These are phyloP conservation scores for Colinus virginianus DNA, from an alignment of 2,113 vertebrate genomes.

Conservation along the genomic window DNA sequence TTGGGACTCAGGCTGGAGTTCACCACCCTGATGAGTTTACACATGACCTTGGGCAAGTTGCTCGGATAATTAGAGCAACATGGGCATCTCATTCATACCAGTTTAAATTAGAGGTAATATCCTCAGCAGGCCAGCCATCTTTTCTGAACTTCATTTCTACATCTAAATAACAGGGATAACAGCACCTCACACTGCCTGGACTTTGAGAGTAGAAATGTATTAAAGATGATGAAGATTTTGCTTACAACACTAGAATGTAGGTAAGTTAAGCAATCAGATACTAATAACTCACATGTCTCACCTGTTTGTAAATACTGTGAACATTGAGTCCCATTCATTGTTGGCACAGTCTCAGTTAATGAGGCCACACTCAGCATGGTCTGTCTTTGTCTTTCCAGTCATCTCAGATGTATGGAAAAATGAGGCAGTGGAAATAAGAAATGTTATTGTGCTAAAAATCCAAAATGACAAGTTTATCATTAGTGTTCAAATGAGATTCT, in stretches of 20 bases:
- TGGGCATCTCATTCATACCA: background rate
- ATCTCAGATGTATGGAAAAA: slow-evolving; percentile 38
- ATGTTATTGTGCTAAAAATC: slow-evolving; percentile 50
- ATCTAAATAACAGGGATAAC: background rate
- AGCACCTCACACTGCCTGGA: background rate
- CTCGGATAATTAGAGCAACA: background rate
- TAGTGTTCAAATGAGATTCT: slow-evolving; percentile 53
- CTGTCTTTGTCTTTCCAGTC: slow-evolving; percentile 51
- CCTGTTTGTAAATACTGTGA: slow-evolving; percentile 57
- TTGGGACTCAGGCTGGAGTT: background rate
- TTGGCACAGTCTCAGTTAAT: slow-evolving; percentile 24
- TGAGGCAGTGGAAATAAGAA: slow-evolving; percentile 43
- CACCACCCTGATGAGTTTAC: background rate
- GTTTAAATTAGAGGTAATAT: background rate
- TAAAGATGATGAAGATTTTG: background rate
- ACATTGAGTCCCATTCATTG: slow-evolving; percentile 53
- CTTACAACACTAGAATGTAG: background rate
- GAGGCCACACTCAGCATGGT: slow-evolving; percentile 30
- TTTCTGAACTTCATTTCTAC: background rate
- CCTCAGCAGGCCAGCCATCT: background rate
- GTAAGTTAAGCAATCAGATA: slow-evolving; percentile 40
- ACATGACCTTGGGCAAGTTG: background rate
- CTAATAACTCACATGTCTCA: slow-evolving; percentile 42
- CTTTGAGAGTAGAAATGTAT: background rate
- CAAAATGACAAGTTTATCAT: slow-evolving; percentile 53